Percentiles rank a stretch among this genome's conserved stretches.
phyloP scores from a whole-genome alignment of 2,888 invertebrate genomes.

The Gisinianus flammeolus region DNA sequence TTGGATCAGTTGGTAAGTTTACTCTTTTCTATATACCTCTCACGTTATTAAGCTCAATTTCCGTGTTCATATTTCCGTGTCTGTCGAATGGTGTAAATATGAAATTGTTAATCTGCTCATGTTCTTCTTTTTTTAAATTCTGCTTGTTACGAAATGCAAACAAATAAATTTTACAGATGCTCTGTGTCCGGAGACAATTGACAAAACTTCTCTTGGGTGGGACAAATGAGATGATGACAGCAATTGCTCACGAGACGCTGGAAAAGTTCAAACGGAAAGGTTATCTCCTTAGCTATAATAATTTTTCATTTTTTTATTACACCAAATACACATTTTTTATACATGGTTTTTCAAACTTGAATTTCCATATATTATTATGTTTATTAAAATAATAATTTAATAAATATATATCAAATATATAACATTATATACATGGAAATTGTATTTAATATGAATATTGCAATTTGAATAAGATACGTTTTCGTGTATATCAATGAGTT shows the following conservation, averaged over 20 bases:
- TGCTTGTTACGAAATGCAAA: too few species aligned
- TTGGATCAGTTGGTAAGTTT: slow-evolving; percentile 17
- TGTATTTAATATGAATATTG: neutral
- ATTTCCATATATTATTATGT: neutral
- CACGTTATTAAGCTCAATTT: neutral
- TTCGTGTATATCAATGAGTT: slow-evolving; percentile 14
- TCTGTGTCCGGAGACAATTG: slow-evolving; percentile 82
- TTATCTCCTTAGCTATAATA: slow-evolving; percentile 60
- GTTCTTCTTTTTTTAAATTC: neutral
- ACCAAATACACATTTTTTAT: neutral
- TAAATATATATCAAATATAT: neutral
- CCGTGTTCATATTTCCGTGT: neutral
- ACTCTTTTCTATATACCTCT: neutral
- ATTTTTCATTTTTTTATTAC: slow-evolving; percentile 10
- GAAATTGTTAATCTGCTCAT: neutral
- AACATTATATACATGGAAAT: neutral
- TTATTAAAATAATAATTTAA: neutral
- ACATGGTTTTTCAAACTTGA: neutral
- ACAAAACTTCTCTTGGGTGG: slow-evolving; percentile 94
- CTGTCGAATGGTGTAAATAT: neutral
- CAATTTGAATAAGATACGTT: slow-evolving; percentile 32
- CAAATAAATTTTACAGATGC: too few species aligned
- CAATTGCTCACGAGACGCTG: slow-evolving; percentile 83
- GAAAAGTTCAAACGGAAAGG: slow-evolving; percentile 81
- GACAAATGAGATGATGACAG: slow-evolving; percentile 86